A percentile compares a stretch with the other conserved stretches of the same genome.
Evolutionary conservation across 2,113 vertebrate species (phyloP).

Genomic region (Pongo pygmaeus): DNA sequence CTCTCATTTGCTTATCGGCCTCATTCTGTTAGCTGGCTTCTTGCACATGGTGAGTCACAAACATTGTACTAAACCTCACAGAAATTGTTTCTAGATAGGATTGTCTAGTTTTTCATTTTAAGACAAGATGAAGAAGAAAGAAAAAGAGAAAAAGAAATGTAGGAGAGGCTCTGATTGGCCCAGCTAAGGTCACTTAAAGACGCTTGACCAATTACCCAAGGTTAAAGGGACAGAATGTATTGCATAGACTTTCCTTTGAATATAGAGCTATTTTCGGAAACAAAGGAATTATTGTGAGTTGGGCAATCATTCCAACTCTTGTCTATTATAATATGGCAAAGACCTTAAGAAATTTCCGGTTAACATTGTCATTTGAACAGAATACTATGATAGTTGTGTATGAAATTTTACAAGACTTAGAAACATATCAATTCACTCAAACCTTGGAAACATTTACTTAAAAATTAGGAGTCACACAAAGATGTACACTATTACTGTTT

Average conservation of each 20-base stretch:
- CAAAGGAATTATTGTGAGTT: neutral
- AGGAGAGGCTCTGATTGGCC: neutral
- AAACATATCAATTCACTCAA: neutral
- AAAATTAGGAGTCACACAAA: neutral
- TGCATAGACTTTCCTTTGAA: neutral
- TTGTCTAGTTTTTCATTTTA: neutral
- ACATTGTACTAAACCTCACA: neutral
- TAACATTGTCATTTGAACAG: neutral
- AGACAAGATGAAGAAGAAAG: neutral
- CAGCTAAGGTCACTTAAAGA: neutral
- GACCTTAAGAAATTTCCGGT: neutral
- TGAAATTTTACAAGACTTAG: slow-evolving; percentile 15
- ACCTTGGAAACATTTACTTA: neutral
- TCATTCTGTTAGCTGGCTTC: neutral
- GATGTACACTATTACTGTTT: neutral
- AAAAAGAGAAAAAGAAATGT: neutral
- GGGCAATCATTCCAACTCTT: neutral
- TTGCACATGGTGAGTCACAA: neutral
- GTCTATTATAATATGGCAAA: neutral
- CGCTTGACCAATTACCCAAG: neutral
- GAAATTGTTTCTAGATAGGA: neutral
- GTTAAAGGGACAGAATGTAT: neutral
- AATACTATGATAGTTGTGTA: neutral
- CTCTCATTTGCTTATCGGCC: neutral
- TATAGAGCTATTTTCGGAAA: slow-evolving; percentile 11